Percentiles rank a stretch among this genome's conserved stretches.
These are phyloP conservation scores for Babyrousa celebensis DNA, from an alignment of 2,797 vertebrate species.

Conservation along the genomic window DNA sequence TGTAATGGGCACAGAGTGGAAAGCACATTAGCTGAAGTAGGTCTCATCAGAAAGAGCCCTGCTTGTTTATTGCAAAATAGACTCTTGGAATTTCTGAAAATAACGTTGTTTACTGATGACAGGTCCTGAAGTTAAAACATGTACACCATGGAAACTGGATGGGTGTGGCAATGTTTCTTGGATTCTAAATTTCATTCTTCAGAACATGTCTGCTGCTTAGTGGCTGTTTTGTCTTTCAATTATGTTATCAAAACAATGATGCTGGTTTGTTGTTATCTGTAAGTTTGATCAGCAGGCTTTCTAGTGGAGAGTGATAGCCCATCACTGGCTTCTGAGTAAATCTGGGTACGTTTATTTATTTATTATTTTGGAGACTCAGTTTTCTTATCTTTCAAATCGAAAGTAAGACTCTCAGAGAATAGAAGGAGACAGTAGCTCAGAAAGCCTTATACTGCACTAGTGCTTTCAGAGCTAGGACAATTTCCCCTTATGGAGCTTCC, in stretches of 20 bases:
- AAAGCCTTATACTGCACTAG: not conserved
- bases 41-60: not conserved
- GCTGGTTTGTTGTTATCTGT: not conserved
- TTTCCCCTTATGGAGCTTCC: not conserved
- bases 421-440: not conserved
- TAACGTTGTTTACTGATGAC: conserved; percentile 7
- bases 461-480: not conserved
- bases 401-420: not conserved
- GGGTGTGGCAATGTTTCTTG: not conserved
- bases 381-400: conserved; percentile 55
- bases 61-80: not conserved
- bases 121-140: conserved; percentile 45
- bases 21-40: not conserved
- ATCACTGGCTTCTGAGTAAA: conserved; percentile 5
- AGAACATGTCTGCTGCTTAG: not conserved
- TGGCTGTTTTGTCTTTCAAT: not conserved
- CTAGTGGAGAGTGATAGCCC: not conserved
- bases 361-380: not conserved
- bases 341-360: not conserved
- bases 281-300: not conserved
- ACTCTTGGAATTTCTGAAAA: conserved; percentile 45
- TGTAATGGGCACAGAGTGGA: not conserved
- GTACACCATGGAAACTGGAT: not conserved
- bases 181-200: not conserved
- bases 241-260: not conserved